A percentile compares a stretch with the other conserved stretches of the same genome.
Evolutionary conservation across 2,888 invertebrate genomes (phyloP).

Genomic region (Pemphredon lugubris): DNA sequence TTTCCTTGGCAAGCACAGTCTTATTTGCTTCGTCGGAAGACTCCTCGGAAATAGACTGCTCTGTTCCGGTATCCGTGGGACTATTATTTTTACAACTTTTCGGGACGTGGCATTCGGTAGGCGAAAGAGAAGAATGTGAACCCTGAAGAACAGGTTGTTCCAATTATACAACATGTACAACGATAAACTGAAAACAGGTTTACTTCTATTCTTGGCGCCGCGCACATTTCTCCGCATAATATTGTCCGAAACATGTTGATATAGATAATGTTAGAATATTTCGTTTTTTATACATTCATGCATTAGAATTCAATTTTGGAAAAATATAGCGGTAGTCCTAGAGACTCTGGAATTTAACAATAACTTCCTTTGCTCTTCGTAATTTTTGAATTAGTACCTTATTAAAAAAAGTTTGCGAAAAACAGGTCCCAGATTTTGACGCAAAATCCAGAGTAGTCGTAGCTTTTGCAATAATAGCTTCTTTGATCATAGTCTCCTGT

Average conservation of each 20-base stretch:
- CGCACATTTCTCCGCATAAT: too few relatives aligned
- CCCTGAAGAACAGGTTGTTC: constrained; percentile 24
- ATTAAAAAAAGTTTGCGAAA: constrained; percentile 65
- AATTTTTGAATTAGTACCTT: constrained; percentile 60
- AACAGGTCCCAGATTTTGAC: constrained; percentile 68
- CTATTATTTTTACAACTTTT: constrained; percentile 66
- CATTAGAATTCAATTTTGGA: too few relatives aligned
- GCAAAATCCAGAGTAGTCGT: constrained; percentile 68
- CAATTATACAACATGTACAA: neutral
- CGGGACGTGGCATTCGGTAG: constrained; percentile 60
- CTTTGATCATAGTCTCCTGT: constrained; percentile 74
- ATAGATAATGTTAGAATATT: too few relatives aligned
- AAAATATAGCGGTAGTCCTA: too few relatives aligned
- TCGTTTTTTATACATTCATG: too few relatives aligned
- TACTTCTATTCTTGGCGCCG: too few relatives aligned
- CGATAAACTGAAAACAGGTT: neutral
- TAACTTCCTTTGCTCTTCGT: constrained; percentile 13
- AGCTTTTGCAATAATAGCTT: constrained; percentile 75
- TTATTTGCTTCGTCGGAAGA: constrained; percentile 72
- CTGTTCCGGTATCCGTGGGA: constrained; percentile 57
- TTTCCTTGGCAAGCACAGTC: constrained; percentile 76
- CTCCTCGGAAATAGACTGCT: constrained; percentile 68
- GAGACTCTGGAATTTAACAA: constrained; percentile 26
- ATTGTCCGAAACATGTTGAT: too few relatives aligned
- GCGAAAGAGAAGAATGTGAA: constrained; percentile 53